Conservation (phyloP, 2,113 vertebrate species). For the Coreoperca whiteheadi region DNA sequence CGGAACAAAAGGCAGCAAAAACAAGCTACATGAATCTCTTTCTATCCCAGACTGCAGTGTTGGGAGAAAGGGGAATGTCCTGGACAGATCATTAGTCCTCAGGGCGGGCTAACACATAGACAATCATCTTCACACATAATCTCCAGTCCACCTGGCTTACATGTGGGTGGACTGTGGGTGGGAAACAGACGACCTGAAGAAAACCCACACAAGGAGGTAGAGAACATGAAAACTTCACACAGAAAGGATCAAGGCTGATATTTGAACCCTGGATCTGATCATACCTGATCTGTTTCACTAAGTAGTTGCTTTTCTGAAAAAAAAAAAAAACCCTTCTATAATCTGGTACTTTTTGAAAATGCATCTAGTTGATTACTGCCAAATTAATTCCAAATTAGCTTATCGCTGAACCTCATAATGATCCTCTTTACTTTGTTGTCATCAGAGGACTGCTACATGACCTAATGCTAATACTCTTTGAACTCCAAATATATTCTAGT, state of each 20-base stretch:
- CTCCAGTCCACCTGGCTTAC: slow-evolving; percentile 65
- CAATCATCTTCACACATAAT: slow-evolving; percentile 48
- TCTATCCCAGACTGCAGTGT: slow-evolving; percentile 47
- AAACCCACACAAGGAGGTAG: slow-evolving; percentile 54
- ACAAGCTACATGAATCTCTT: slow-evolving; percentile 23
- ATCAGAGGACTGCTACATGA: neutral
- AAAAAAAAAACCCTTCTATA: too few species aligned
- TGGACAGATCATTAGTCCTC: slow-evolving; percentile 65
- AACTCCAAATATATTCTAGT: neutral
- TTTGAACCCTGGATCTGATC: slow-evolving; percentile 57
- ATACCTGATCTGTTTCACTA: slow-evolving; percentile 43
- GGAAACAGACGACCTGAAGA: slow-evolving; percentile 68
- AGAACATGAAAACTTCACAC: slow-evolving; percentile 70
- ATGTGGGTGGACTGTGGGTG: slow-evolving; percentile 66
- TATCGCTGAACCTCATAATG: neutral
- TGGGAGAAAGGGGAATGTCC: slow-evolving; percentile 37
- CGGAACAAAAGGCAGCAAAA: slow-evolving; percentile 36
- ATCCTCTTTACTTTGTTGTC: neutral
- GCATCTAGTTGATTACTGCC: neutral
- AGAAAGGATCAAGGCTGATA: slow-evolving; percentile 61
- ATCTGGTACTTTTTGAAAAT: neutral
- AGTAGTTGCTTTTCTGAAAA: neutral
- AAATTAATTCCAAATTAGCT: neutral
- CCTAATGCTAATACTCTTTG: neutral
- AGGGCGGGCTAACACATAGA: slow-evolving; percentile 12